Percentiles rank a stretch among this genome's conserved stretches.
These are phyloP conservation scores for Conistra vaccinii DNA, from an alignment of 2,888 invertebrate species.

Conservation along the genomic window DNA sequence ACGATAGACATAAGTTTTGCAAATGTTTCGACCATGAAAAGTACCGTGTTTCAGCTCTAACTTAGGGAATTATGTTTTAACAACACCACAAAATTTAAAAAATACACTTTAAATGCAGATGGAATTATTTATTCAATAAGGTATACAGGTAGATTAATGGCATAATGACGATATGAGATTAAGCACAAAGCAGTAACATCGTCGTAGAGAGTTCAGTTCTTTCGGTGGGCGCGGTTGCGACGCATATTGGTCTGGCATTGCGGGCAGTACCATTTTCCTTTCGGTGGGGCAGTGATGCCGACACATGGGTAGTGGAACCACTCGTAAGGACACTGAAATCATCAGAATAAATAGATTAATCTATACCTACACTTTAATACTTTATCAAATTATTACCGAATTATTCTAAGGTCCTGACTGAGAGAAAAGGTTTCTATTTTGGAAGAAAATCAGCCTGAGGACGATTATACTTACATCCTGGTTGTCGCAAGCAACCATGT, in stretches of 20 bases:
- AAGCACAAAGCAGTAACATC: conserved; percentile 52
- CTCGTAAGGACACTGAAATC: conserved; percentile 97
- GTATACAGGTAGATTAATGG: conserved; percentile 61
- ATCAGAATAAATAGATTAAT: conserved; percentile 1
- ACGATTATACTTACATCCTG: conserved; percentile 93
- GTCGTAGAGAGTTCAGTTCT: conserved; percentile 90
- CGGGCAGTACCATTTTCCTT: conserved; percentile 99
- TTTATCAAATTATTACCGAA: conserved; percentile 1
- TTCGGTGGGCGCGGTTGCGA: conserved; percentile 94
- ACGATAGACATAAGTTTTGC: background rate
- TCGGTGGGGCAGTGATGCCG: conserved; percentile 98
- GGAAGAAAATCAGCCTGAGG: background rate
- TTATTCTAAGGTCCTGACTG: background rate
- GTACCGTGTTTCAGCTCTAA: background rate
- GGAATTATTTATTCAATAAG: conserved; percentile 68
- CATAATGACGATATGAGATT: conserved; percentile 55
- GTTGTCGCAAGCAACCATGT: conserved; percentile 99
- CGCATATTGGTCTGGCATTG: conserved; percentile 97
- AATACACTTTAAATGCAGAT: conserved; percentile 38
- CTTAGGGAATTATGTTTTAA: background rate
- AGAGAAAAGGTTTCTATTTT: background rate
- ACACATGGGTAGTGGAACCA: conserved; percentile 99
- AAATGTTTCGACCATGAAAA: background rate
- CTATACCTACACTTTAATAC: background rate
- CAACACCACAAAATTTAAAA: background rate